phyloP scores from a whole-genome alignment of 2,113 vertebrate species.

The Struthio camelus region DNA sequence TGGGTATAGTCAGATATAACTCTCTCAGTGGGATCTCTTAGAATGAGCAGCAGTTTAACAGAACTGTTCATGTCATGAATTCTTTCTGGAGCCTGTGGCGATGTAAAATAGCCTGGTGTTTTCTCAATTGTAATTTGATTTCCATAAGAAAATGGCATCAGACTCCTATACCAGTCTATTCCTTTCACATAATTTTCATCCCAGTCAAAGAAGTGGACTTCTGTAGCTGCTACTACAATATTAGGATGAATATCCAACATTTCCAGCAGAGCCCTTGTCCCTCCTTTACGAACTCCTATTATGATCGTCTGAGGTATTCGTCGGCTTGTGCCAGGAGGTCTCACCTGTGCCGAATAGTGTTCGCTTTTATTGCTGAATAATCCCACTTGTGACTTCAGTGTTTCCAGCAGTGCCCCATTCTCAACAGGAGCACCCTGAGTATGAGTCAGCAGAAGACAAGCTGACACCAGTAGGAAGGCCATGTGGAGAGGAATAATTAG shows the following conservation, averaged over 20 bases:
- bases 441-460: constrained; percentile 83
- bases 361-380: constrained; percentile 77
- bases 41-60: constrained; percentile 89
- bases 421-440: constrained; percentile 74
- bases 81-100: constrained; percentile 86
- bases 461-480: constrained; percentile 82
- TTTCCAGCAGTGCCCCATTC: constrained; percentile 71
- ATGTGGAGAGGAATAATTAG: constrained; percentile 76
- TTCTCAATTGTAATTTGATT: constrained; percentile 94
- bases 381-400: constrained; percentile 69
- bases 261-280: constrained; percentile 89
- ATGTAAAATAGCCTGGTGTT: constrained; percentile 94
- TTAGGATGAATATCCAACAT: constrained; percentile 94
- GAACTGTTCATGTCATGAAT: constrained; percentile 92
- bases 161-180: constrained; percentile 88
- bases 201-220: constrained; percentile 96
- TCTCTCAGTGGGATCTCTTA: constrained; percentile 89
- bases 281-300: constrained; percentile 92
- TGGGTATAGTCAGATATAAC: constrained; percentile 95
- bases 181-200: constrained; percentile 92
- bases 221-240: constrained; percentile 89
- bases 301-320: constrained; percentile 90
- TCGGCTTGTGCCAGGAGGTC: constrained; percentile 84
- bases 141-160: constrained; percentile 92
- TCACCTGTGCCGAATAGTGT: constrained; percentile 70